Evolutionary conservation across 2,797 vertebrate genomes (phyloP), one percentile per base, ranked within the genome.

Genomic region (Xiphorhynchus erythropygius): DNA sequence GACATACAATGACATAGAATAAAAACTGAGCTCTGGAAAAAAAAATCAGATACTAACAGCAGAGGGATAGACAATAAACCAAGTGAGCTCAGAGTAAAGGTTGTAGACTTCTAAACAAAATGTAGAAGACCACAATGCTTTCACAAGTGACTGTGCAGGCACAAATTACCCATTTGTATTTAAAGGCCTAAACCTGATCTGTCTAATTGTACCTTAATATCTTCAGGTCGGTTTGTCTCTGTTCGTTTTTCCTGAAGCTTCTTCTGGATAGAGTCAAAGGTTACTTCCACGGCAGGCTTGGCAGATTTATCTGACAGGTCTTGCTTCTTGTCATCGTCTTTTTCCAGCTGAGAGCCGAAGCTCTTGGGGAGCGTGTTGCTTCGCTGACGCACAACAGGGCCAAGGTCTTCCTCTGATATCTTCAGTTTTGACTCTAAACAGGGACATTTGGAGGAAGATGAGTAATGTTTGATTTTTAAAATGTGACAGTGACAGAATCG

Each of bases 331-430:
- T 98, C 98, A 2, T 98, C 98, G 8, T 99, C 99, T 97, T 98
- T 99, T 89, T 99, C 99, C 18, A 99, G 98, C 87, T 99, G 99
- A 52, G 99, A 99, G 86, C 99, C 99, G 0, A 99, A 99, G 97
- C 99, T 99, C 97, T 99, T 99, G 78, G 99, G 99, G 63, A 99
- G 98, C 0, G 99, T 99, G 97, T 99, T 99, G 97, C 99, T 99
- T 89, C 99, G 98, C 93, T 99, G 99, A 37, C 99, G 98, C 84
- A 98, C 98, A 91, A 98, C 97, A 23, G 99, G 99, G 5, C 98
- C 98, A 55, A 99, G 97, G 91, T 99, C 99, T 64, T 99, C 99
- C 83, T 99, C 99, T 0, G 99, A 99, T 93, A 99, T 98, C 96
- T 99, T 97, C 79, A 99, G 97, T 97, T 99, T 99, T 80, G 98